These are phyloP conservation scores for Himantopus leucocephalus DNA, from an alignment of 2,113 vertebrate genomes.

Conservation along the genomic window DNA sequence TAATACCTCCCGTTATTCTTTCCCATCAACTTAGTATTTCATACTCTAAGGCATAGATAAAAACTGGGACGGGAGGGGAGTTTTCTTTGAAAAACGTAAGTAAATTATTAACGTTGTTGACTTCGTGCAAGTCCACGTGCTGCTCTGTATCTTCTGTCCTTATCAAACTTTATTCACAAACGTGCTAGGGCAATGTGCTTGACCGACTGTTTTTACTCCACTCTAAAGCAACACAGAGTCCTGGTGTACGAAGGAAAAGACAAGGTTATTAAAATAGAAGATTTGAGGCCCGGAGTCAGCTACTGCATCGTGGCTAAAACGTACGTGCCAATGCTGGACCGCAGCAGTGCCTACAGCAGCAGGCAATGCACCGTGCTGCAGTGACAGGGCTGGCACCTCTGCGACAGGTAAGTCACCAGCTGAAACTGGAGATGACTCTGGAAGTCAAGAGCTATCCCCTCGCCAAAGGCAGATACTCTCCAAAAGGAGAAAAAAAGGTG, in stretches of 20 bases:
- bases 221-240: conserved; percentile 49
- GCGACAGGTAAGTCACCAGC: background rate
- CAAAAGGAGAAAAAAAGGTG: background rate
- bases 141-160: background rate
- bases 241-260: conserved; percentile 66
- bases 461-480: background rate
- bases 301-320: conserved; percentile 61
- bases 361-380: background rate
- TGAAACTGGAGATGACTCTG: background rate
- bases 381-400: background rate
- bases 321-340: conserved; percentile 6
- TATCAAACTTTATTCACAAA: background rate
- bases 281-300: background rate
- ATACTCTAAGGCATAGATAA: background rate
- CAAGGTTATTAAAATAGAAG: conserved; percentile 51
- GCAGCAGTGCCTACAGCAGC: conserved; percentile 60
- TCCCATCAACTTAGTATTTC: background rate
- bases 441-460: background rate
- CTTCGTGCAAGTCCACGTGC: background rate
- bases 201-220: background rate
- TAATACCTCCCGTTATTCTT: background rate
- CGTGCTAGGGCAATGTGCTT: background rate
- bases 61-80: background rate
- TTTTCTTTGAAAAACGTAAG: background rate
- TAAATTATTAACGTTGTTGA: background rate